Evolutionary conservation across 2,113 vertebrate species (phyloP), one percentile per base, ranked within the genome.

Genomic region (Gallinago paraguaiae): DNA sequence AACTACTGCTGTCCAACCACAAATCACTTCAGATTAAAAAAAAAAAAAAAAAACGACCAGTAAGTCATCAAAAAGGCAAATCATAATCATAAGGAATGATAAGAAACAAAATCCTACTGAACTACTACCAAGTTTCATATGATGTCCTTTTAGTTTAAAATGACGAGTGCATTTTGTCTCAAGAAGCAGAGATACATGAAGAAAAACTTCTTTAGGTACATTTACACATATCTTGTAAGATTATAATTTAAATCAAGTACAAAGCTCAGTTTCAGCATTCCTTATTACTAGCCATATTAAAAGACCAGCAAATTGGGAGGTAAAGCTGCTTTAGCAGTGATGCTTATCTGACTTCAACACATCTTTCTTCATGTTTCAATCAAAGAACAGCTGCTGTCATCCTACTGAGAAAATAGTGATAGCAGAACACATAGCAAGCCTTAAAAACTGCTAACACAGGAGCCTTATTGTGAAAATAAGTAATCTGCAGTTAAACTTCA

Each of bases 341-440:
- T 96, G 93, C 96, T 97, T 97, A 98, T 98, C 97, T 97, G 92
- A 95, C 97, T 97, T 95, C 94, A 92, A 89, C 90, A 97, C 67
- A 95, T 98, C 98, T 98, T 97, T 98, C 98, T 96, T 98, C 98
- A 97, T 98, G 94, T 97, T 97, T 95, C 98, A 98, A 97, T 97
- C 97, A 97, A 78, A 88, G 95, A 96, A 79, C 97, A 98, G 98
- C 97, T 97, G 95, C 96, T 92, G 88, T 83, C 90, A 82, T 82
- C 91, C 88, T 72, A 77, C 48, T 39, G 92, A 97, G 86, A 95
- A 92, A 85, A 57, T 2, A 82, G 46, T 20, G 86, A 91, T 5
- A 77, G 91, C 84, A 94, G 57, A 86, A 86, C 83, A 77, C 15
- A 48, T 53, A 79, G 83, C 28, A 89, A 92, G 75, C 68, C 88